A percentile compares a stretch with the other conserved stretches of the same genome.
Evolutionary conservation across 2,888 invertebrate species (phyloP).

Genomic region (Dynastes hyllus): DNA sequence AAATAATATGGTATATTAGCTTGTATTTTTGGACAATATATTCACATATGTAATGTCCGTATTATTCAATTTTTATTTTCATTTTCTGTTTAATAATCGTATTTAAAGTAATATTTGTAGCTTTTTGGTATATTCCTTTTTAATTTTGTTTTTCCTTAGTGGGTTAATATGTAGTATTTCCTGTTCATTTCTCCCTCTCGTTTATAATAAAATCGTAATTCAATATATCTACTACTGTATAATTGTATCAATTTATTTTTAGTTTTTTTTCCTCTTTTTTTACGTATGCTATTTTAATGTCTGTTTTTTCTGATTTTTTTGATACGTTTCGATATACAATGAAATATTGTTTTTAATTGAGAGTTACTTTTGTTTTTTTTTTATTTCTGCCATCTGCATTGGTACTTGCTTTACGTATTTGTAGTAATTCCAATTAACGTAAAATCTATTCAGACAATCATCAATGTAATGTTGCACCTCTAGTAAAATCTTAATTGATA

Average conservation of each 20-base stretch:
- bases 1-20: slow-evolving; percentile 43
- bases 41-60: slow-evolving; percentile 44
- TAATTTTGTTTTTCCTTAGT: slow-evolving; percentile 27
- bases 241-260: slow-evolving; percentile 42
- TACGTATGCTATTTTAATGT: slow-evolving; percentile 28
- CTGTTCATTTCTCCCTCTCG: slow-evolving; percentile 39
- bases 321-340: neutral
- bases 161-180: slow-evolving; percentile 41
- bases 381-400: neutral
- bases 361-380: slow-evolving; percentile 13
- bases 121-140: slow-evolving; percentile 29
- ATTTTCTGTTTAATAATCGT: slow-evolving; percentile 33
- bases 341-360: slow-evolving; percentile 9
- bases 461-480: no score
- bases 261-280: slow-evolving; percentile 29
- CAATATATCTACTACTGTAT: slow-evolving; percentile 24
- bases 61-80: slow-evolving; percentile 39
- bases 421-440: no score
- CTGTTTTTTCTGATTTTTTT: slow-evolving; percentile 23
- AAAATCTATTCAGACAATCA: no score
- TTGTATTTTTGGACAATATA: slow-evolving; percentile 50
- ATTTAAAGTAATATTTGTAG: slow-evolving; percentile 39
- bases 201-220: slow-evolving; percentile 40
- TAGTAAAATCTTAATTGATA: no score
- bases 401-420: no score